Evolutionary conservation across 2,113 vertebrate species (phyloP).

Genomic region (Chaetorhynchus papuensis): DNA sequence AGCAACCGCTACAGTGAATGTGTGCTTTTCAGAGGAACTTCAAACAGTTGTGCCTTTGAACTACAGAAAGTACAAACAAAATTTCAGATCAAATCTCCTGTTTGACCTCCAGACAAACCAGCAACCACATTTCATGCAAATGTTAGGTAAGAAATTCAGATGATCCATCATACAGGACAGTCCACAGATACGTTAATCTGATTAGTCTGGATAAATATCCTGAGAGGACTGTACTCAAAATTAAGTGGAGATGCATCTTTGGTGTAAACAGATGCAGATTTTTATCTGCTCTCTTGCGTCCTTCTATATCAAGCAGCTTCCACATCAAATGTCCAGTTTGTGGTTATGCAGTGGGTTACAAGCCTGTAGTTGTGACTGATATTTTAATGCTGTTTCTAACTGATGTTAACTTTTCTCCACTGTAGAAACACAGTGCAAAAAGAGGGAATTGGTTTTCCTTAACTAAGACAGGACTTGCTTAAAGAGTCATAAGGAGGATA

Average conservation of each 20-base stretch:
- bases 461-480: neutral
- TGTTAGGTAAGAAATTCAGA: neutral
- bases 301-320: neutral
- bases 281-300: neutral
- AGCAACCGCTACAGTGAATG: neutral
- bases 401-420: neutral
- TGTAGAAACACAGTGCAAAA: neutral
- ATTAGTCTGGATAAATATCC: neutral
- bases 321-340: neutral
- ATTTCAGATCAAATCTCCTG: neutral
- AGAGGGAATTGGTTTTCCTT: neutral
- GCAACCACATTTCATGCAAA: neutral
- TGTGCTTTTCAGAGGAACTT: neutral
- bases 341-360: neutral
- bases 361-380: neutral
- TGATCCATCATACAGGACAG: neutral
- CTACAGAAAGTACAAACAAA: neutral
- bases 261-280: neutral
- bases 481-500: neutral
- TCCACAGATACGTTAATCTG: neutral
- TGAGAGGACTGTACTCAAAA: neutral
- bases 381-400: neutral
- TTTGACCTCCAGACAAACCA: constrained; percentile 8
- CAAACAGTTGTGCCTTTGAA: neutral
- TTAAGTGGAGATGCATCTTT: neutral